Evolutionary conservation across 2,113 vertebrate genomes (phyloP).

Genomic region (Bolborhynchus lineola): DNA sequence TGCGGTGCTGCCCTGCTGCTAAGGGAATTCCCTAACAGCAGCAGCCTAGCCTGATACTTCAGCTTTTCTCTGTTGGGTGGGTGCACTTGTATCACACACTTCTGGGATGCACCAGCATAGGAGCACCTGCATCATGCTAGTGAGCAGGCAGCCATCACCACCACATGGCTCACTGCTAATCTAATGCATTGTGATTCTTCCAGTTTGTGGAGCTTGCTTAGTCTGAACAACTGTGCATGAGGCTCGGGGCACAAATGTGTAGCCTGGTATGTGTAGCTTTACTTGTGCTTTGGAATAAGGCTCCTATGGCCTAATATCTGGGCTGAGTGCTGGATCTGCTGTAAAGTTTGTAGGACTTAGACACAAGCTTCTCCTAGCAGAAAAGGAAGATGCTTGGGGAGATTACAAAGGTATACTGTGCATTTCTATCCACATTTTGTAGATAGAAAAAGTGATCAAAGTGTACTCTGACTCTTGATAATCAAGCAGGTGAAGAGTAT

Average conservation of each 20-base stretch:
- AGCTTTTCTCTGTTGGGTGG: neutral
- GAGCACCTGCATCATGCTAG: neutral
- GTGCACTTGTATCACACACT: neutral
- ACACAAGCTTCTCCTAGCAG: neutral
- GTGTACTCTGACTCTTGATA: neutral
- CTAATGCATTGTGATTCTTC: neutral
- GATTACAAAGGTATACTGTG: neutral
- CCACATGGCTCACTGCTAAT: neutral
- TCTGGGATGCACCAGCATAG: neutral
- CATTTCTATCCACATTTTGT: neutral
- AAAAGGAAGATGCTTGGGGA: neutral
- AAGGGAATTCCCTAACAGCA: neutral
- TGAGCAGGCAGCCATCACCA: neutral
- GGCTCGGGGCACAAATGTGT: neutral
- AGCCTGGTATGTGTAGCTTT: neutral
- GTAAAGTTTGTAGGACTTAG: neutral
- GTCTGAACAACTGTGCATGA: rapidly evolving
- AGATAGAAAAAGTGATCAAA: neutral
- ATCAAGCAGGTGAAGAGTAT: neutral
- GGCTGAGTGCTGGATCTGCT: neutral
- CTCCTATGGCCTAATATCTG: neutral
- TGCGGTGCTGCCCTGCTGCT: neutral
- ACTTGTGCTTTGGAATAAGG: neutral
- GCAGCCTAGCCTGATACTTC: neutral
- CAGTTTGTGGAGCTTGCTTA: neutral